Percentiles rank a stretch among this genome's conserved stretches.
Evolutionary conservation across 2,113 vertebrate genomes (phyloP).

Genomic region (Todiramphus chloris): DNA sequence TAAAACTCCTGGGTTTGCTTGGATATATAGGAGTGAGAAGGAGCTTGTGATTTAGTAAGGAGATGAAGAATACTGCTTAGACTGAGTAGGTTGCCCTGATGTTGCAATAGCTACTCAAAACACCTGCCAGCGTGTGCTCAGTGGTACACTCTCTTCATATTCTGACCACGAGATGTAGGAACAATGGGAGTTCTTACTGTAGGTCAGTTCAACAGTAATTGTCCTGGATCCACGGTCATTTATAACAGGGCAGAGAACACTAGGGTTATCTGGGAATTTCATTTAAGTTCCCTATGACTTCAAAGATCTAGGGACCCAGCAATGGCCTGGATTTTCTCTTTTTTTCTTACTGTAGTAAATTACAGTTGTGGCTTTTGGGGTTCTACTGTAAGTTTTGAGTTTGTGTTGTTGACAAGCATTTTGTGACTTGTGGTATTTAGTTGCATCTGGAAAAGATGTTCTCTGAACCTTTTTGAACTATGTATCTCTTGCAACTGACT

Average conservation of each 20-base stretch:
- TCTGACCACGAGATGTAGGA: background rate
- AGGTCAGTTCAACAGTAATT: background rate
- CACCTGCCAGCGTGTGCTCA: background rate
- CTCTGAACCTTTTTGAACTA: background rate
- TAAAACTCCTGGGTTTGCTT: background rate
- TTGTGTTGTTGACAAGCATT: background rate
- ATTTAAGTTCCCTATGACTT: background rate
- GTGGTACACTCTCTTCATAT: background rate
- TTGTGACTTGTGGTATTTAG: background rate
- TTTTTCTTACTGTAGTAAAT: background rate
- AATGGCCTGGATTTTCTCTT: background rate
- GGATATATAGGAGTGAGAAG: rapidly evolving
- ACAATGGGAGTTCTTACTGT: background rate
- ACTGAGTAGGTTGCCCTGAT: background rate
- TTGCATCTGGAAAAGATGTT: background rate
- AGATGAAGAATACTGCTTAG: background rate
- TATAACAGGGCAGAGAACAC: background rate
- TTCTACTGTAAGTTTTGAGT: background rate
- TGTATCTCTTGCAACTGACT: background rate
- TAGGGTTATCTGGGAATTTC: background rate
- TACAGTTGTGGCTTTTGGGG: background rate
- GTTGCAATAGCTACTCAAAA: background rate
- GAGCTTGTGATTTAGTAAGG: background rate
- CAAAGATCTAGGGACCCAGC: background rate
- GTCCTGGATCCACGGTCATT: background rate